Evolutionary conservation across 2,797 vertebrate genomes (phyloP).

Genomic region (Lates japonicus): DNA sequence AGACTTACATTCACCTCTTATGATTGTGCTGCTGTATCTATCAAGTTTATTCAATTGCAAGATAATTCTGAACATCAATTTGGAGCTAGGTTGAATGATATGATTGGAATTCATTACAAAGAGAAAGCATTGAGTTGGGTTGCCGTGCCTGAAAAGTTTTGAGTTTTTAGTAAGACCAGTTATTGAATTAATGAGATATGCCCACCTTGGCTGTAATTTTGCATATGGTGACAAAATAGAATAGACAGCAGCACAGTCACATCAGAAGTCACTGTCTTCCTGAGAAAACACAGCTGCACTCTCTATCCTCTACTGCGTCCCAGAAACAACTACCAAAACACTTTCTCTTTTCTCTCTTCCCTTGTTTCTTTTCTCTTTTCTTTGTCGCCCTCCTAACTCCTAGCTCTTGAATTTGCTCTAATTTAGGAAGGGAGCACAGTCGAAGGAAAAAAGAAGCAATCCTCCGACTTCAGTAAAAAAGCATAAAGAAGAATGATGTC

Average conservation of each 20-base stretch:
- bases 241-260: slow-evolving; percentile 34
- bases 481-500: slow-evolving; percentile 42
- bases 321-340: slow-evolving; percentile 45
- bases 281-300: slow-evolving; percentile 48
- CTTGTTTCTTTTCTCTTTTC: slow-evolving; percentile 17
- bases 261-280: slow-evolving; percentile 39
- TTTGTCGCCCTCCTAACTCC: slow-evolving; percentile 43
- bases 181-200: slow-evolving; percentile 57
- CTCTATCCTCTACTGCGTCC: slow-evolving; percentile 18
- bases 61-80: slow-evolving; percentile 54
- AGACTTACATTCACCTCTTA: slow-evolving; percentile 15
- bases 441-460: background rate
- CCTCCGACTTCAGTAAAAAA: slow-evolving; percentile 4
- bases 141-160: slow-evolving; percentile 43
- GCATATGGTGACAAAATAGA: slow-evolving; percentile 44
- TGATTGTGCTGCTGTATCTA: slow-evolving; percentile 2
- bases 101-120: slow-evolving; percentile 43
- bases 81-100: slow-evolving; percentile 22
- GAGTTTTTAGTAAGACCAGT: slow-evolving; percentile 28
- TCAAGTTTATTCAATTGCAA: slow-evolving; percentile 46
- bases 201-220: slow-evolving; percentile 25
- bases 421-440: slow-evolving; percentile 54
- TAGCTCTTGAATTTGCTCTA: slow-evolving; percentile 44
- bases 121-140: slow-evolving; percentile 36
- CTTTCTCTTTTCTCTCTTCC: slow-evolving; percentile 10